phyloP scores from a whole-genome alignment of 2,888 invertebrate genomes.

The Apamea sordens region DNA sequence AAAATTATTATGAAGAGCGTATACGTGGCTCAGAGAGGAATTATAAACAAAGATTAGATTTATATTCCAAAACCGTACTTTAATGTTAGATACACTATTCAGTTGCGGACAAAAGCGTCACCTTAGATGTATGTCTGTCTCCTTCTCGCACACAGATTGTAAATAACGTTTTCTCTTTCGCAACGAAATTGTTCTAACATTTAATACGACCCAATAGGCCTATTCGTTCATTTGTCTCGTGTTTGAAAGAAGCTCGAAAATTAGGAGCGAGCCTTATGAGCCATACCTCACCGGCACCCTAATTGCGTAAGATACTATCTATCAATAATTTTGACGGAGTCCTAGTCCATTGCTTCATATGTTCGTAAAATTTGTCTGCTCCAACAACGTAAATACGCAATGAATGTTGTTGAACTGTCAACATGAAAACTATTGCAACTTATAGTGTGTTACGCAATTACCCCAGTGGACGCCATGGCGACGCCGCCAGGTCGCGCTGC shows the following conservation, averaged over 20 bases:
- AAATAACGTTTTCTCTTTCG: slow-evolving; percentile 44
- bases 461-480: background rate
- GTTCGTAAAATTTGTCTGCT: no score
- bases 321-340: no score
- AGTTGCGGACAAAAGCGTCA: slow-evolving; percentile 52
- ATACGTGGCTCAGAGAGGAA: slow-evolving; percentile 46
- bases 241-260: slow-evolving; percentile 26
- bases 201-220: slow-evolving; percentile 43
- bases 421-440: no score
- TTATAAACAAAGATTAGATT: slow-evolving; percentile 31
- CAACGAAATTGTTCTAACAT: slow-evolving; percentile 52
- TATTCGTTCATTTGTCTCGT: slow-evolving; percentile 38
- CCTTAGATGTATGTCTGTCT: slow-evolving; percentile 49
- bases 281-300: background rate
- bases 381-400: no score
- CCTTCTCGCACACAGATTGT: slow-evolving; percentile 45
- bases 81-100: slow-evolving; percentile 54
- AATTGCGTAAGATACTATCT: no score
- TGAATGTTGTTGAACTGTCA: no score
- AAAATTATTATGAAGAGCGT: slow-evolving; percentile 50
- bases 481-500: background rate
- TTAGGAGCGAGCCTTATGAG: background rate
- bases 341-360: no score
- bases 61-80: slow-evolving; percentile 33
- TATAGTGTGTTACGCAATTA: no score